phyloP scores from a whole-genome alignment of 2,888 invertebrate species.

The Ephialtes manifestator region DNA sequence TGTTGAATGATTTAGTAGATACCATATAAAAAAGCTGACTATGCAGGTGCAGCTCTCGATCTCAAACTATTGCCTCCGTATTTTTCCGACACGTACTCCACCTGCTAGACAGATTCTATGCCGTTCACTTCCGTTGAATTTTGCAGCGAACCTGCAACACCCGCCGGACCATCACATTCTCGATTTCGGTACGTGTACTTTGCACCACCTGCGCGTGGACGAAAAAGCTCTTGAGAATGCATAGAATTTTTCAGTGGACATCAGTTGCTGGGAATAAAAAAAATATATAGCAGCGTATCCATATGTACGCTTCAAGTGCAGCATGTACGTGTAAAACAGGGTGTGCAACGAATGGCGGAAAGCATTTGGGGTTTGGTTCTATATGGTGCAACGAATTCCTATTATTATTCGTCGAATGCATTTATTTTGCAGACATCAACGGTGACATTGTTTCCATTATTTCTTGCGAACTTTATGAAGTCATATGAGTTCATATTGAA shows the following conservation, averaged over 20 bases:
- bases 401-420: background rate
- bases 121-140: constrained; percentile 54
- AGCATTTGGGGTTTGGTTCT: background rate
- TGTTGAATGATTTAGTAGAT: background rate
- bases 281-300: constrained; percentile 10
- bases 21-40: background rate
- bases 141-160: constrained; percentile 54
- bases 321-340: constrained; percentile 27
- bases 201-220: constrained; percentile 30
- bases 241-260: constrained; percentile 71
- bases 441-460: background rate
- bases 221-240: constrained; percentile 68
- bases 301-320: constrained; percentile 17
- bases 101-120: constrained; percentile 46
- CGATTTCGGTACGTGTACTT: constrained; percentile 36
- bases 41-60: constrained; percentile 21
- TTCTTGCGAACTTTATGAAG: background rate
- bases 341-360: background rate
- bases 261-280: constrained; percentile 42
- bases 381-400: background rate
- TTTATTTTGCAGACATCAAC: background rate
- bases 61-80: background rate
- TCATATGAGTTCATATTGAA: background rate
- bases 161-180: constrained; percentile 33
- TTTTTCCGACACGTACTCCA: constrained; percentile 16